Evolutionary conservation across 2,113 vertebrate genomes (phyloP).

Genomic region (Meles meles): DNA sequence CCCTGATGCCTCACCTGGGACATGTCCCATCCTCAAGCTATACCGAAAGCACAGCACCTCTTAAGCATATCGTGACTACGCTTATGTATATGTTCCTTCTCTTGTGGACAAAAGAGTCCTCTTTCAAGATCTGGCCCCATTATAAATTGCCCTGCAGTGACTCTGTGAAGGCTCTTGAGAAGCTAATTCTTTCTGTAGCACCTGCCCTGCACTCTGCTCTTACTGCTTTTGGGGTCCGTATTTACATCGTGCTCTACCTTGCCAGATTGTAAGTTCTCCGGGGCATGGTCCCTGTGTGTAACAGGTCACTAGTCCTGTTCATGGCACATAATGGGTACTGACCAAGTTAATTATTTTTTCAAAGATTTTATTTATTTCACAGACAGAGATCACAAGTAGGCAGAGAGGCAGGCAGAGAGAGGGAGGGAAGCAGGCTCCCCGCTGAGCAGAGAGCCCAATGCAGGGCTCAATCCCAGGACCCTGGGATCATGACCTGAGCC

Average conservation of each 20-base stretch:
- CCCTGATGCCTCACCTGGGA: neutral
- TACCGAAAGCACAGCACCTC: neutral
- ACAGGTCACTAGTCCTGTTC: neutral
- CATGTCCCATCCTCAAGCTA: neutral
- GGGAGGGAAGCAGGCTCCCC: too few species aligned
- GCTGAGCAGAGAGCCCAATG: too few species aligned
- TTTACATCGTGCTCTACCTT: neutral
- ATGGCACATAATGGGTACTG: neutral
- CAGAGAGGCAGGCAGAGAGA: too few species aligned
- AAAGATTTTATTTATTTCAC: too few species aligned
- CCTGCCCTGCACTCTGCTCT: neutral
- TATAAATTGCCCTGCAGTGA: neutral
- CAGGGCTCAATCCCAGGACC: too few species aligned
- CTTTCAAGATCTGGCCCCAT: neutral
- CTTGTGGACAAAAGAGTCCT: neutral
- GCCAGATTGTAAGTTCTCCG: neutral
- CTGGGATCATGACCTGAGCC: too few species aligned
- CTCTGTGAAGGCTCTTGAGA: neutral
- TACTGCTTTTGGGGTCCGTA: neutral
- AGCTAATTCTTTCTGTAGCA: neutral
- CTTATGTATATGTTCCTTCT: neutral
- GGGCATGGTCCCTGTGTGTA: neutral
- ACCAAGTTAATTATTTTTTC: neutral
- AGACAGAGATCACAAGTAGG: too few species aligned
- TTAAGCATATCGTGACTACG: fast-evolving